Conservation (phyloP, 2,113 vertebrate species). For the Neodontobutis hainanensis region DNA sequence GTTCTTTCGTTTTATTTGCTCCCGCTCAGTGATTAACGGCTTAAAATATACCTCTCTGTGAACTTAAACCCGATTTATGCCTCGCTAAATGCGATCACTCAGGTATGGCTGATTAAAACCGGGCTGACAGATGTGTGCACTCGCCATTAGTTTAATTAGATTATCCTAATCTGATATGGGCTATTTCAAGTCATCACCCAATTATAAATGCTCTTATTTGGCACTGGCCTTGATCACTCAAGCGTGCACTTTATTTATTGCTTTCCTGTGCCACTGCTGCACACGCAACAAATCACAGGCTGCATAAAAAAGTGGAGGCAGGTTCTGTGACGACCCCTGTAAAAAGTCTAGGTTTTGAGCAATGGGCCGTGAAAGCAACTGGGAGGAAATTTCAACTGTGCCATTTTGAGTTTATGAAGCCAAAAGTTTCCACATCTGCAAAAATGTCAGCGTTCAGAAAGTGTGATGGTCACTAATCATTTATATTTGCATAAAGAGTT, state of each 20-base stretch:
- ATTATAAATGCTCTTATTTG: slow-evolving; percentile 57
- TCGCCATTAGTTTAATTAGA: slow-evolving; percentile 69
- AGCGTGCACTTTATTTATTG: slow-evolving; percentile 55
- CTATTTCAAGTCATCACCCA: slow-evolving; percentile 59
- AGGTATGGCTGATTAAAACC: slow-evolving; percentile 61
- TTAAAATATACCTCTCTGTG: slow-evolving; percentile 54
- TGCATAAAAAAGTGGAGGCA: background rate
- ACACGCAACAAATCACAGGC: slow-evolving; percentile 1
- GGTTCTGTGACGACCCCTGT: background rate
- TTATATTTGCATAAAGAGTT: too few relatives aligned
- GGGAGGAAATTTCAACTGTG: background rate
- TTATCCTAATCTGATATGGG: slow-evolving; percentile 65
- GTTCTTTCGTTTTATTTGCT: slow-evolving; percentile 18
- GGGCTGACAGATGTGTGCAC: slow-evolving; percentile 47
- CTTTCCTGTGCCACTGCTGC: slow-evolving; percentile 1
- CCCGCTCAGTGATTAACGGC: slow-evolving; percentile 37
- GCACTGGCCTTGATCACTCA: slow-evolving; percentile 59
- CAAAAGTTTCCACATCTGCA: background rate
- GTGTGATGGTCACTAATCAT: too few relatives aligned
- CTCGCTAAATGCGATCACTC: slow-evolving; percentile 43
- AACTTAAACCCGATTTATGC: slow-evolving; percentile 29
- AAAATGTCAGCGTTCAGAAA: background rate
- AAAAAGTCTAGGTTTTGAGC: background rate
- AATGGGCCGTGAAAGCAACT: background rate
- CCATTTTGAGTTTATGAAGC: background rate